A percentile compares a stretch with the other conserved stretches of the same genome.
phyloP scores from a whole-genome alignment of 2,797 vertebrate genomes.

The Buphagus erythrorhynchus region DNA sequence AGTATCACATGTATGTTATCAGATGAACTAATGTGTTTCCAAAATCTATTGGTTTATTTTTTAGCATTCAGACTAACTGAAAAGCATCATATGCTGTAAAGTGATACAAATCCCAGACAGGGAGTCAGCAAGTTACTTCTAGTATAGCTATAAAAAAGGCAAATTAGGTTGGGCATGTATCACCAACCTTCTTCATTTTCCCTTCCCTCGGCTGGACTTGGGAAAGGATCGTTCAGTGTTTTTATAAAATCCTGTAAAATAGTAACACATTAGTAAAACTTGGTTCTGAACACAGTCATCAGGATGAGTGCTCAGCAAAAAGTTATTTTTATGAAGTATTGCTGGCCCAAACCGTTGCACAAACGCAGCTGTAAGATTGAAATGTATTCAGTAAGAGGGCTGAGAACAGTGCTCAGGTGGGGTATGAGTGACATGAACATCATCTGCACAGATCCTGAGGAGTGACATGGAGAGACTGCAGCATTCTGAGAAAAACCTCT shows the following conservation, averaged over 20 bases:
- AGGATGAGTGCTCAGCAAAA: neutral
- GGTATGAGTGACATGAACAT: neutral
- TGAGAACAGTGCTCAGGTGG: neutral
- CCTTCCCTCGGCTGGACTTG: neutral
- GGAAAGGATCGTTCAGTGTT: neutral
- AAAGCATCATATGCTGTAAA: neutral
- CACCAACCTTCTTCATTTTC: neutral
- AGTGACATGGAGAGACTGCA: neutral
- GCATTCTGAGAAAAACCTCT: neutral
- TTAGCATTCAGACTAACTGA: neutral
- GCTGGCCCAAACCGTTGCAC: accelerated
- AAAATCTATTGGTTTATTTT: neutral
- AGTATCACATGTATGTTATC: neutral
- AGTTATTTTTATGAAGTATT: neutral
- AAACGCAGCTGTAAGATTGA: neutral
- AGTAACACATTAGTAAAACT: neutral
- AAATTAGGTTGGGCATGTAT: neutral
- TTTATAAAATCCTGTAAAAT: neutral
- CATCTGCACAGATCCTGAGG: neutral
- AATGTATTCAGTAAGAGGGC: neutral
- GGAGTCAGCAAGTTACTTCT: neutral
- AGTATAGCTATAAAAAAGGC: neutral
- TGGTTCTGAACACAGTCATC: neutral
- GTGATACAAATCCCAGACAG: neutral
- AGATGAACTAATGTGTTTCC: neutral